phyloP scores from a whole-genome alignment of 2,113 vertebrate species.

The Arothron firmamentum region DNA sequence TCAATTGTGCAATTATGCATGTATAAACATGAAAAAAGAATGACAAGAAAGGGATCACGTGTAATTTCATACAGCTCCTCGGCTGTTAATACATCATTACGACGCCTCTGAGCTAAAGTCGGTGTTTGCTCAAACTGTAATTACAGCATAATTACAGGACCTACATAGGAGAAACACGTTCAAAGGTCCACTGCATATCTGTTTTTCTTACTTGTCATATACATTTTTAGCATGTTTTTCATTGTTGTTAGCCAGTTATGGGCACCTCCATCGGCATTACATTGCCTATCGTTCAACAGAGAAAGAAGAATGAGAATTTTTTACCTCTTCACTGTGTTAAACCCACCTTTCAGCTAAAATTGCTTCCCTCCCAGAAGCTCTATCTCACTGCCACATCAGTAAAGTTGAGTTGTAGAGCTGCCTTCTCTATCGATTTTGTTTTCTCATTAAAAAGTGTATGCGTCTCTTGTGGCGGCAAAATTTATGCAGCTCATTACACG shows the following conservation, averaged over 20 bases:
- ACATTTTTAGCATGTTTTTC: conserved; percentile 47
- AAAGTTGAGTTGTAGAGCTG: conserved; percentile 23
- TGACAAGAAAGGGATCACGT: conserved; percentile 23
- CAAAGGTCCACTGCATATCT: conserved; percentile 1
- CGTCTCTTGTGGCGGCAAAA: conserved; percentile 46
- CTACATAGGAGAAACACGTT: conserved; percentile 11
- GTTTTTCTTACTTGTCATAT: conserved; percentile 27
- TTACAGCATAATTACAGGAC: conserved; percentile 40
- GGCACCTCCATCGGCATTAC: conserved; percentile 38
- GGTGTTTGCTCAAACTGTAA: conserved; percentile 39
- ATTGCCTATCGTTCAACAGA: conserved; percentile 25
- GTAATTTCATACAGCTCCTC: conserved; percentile 36
- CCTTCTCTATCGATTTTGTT: conserved; percentile 48
- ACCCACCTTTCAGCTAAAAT: conserved; percentile 37
- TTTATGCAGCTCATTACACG: conserved; percentile 47
- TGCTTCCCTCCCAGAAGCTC: conserved; percentile 27
- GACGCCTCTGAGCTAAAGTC: conserved; percentile 19
- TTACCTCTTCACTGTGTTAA: conserved; percentile 9
- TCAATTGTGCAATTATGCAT: conserved; percentile 17
- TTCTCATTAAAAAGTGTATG: conserved; percentile 46
- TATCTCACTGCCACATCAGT: conserved; percentile 41
- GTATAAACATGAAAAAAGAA: conserved; percentile 3
- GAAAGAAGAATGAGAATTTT: conserved; percentile 11
- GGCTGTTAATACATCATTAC: conserved; percentile 11
- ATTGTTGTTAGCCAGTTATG: conserved; percentile 21